Evolutionary conservation across 2,113 vertebrate genomes (phyloP), one percentile per base, ranked within the genome.

Genomic region (Plectropomus leopardus): DNA sequence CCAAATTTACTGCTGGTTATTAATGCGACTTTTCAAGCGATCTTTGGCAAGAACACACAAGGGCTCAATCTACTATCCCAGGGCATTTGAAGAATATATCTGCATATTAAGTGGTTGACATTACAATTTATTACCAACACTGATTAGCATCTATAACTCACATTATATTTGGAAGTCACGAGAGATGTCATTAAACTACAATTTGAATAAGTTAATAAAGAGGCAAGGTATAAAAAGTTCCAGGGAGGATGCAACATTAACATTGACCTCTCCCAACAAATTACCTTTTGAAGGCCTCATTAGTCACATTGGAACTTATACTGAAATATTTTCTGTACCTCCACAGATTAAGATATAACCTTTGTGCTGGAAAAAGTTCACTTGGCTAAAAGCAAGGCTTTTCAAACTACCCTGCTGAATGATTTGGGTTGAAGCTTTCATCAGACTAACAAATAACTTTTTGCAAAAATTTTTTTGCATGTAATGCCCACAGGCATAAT

Each of bases 51-150:
- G 63, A 78, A 36, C 80, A 70, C 82, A 57, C 70, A 34, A 44
- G 64, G 68, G 65, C 82, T 78, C 26, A 4, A 26, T 83, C 61
- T 51, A 69, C 72, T 61, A 75, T 83, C 65, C 55, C 51, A 13
- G 42, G 66, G 60, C 73, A 26, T 69, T 83, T 40, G 21, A 45
- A 47, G 79, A 82, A 79, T 78, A 79, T 55, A 73, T 87, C 82
- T 79, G 77, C 80, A 78, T 68, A 81, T 71, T 76, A 81, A 85
- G 82, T 59, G 71, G 32, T 32, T 88, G 82, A 81, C 72, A 59
- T 76, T 79, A 42, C 42, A 65, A 87, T 89, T 84, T 72, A 84
- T 91, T 54, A 87, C 72, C 82, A 79, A 45, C 67, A 58, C 64
- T 81, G 77, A 87, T 89, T 63, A 89, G 76, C 14, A 3, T 64